Evolutionary conservation across 2,113 vertebrate genomes (phyloP), one percentile per base, ranked within the genome.

Genomic region (Tautogolabrus adspersus): DNA sequence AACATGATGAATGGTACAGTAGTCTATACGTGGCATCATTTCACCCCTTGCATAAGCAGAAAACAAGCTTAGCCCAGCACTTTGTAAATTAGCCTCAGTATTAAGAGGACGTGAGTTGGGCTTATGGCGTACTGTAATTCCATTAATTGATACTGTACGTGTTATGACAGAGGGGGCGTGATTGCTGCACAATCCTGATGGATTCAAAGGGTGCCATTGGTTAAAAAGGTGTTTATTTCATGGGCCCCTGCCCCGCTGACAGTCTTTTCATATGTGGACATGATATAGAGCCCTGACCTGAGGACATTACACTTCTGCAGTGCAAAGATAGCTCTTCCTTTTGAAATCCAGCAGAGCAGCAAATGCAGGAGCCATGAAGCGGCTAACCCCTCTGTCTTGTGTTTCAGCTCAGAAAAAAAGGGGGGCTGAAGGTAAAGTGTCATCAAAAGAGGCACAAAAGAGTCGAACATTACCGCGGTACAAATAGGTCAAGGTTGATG

Each of bases 291-390:
- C 34, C 71, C 70, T 84, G 77, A 88, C 89, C 88, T 59, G 79
- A 77, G 77, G 82, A 87, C 84, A 83, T 86, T 75, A 69, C 46
- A 52, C 85, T 66, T 82, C 70, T 84, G 72, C 75, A 67, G 76
- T 73, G 72, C 66, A 86, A 72, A 90, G 86, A 89, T 82, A 84
- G 78, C 86, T 81, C 79, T 84, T 86, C 76, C 87, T 90, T 94
- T 93, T 94, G 91, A 93, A 93, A 93, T 77, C 69, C 89, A 91
- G 75, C 77, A 87, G 87, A 91, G 80, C 92, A 91, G 82, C 89
- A 93, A 93, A 92, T 85, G 83, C 89, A 91, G 85, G 69, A 79
- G 82, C 83, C 63, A 8, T 87, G 87, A 87, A 89, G 77, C 74
- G 15, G 62, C 70, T 79, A 91, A 88, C 84, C 79, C 67, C 67